A percentile compares a stretch with the other conserved stretches of the same genome.
These are phyloP conservation scores for Julus scandinavius DNA, from an alignment of 2,888 invertebrate genomes.

Conservation along the genomic window DNA sequence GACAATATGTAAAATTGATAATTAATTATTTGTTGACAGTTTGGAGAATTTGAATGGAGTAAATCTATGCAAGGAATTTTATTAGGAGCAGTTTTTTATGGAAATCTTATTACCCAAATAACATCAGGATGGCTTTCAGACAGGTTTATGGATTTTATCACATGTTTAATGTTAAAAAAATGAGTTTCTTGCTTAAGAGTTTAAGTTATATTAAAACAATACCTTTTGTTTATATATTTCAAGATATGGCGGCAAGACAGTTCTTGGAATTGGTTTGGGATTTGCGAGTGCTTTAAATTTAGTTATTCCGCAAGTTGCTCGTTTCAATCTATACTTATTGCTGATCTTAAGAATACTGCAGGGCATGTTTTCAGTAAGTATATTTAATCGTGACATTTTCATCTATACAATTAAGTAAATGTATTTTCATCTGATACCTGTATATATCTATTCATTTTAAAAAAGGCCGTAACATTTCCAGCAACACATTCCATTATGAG, in stretches of 20 bases:
- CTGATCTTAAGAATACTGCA: conserved; percentile 66
- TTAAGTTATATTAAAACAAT: no score
- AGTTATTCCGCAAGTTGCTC: conserved; percentile 67
- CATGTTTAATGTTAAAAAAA: no score
- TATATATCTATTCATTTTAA: not conserved
- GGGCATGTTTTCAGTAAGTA: conserved; percentile 68
- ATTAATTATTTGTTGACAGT: conserved; percentile 52
- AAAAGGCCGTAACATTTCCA: conserved; percentile 67
- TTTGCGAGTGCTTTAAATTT: conserved; percentile 66
- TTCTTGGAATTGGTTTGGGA: conserved; percentile 65
- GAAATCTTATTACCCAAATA: conserved; percentile 66
- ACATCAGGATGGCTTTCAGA: conserved; percentile 61
- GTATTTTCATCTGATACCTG: not conserved
- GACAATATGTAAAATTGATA: not conserved
- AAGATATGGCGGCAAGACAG: conserved; percentile 63
- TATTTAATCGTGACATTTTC: not conserved
- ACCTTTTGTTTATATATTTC: not conserved
- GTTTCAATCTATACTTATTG: conserved; percentile 65
- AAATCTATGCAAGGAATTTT: conserved; percentile 69
- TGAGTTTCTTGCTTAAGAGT: no score
- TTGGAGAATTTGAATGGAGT: conserved; percentile 70
- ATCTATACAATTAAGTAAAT: not conserved
- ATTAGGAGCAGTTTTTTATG: conserved; percentile 71
- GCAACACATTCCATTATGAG: conserved; percentile 69
- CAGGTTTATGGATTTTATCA: conserved; percentile 45